Base-by-base conservation (phyloP, 1,140 invertebrate species). In the Drosophila azteca region DNA sequence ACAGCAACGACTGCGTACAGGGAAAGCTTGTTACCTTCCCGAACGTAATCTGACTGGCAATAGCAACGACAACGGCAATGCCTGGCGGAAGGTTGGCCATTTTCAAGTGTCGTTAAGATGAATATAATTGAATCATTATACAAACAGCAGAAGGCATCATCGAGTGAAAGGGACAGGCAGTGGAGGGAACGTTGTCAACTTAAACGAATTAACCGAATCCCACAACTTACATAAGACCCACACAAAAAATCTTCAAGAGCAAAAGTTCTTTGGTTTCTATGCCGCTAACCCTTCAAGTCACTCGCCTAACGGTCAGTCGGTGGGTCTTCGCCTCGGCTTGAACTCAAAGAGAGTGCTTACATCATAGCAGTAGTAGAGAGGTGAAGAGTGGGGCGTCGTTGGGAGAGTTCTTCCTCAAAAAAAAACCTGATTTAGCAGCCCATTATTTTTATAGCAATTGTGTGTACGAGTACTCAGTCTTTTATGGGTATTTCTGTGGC, bases 21-120 rank as follows among this genome's bases (percentile, higher is more conserved):
- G 65, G 82, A 87, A 87, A 87, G 83, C 82, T 88, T 82, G 83
- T 88, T 87, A 85, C 82, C 64, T 69, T 69, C 51, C 35, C 66
- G 70, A 88, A 81, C 80, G 77, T 88, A 82, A 82, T 88, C 67
- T 78, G 58, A 31, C 57, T 31, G 48, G 50, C 58, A 67, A 26
- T 58, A 31, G 75, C 8, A 20, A 20, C 17, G 17, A 1, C 17
- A 20, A 20, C 17, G 48, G 50, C 58, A 67, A 26, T 58, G 41
- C 68, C 8, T 9, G 31, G 31, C 8, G 31, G 31, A 60, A 49
- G 54, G 53, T 64, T 76, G 66, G 67, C 63, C 77, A 59, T 63
- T 81, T 72, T 50, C 82, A 66, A 85, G 78, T 82, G 83, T 17
- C 83, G 82, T 87, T 87, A 88, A 75, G 70, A 77, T 48, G 76